A percentile compares a stretch with the other conserved stretches of the same genome.
Conservation (phyloP, 1,140 invertebrate species). For the Drosophila melanica region DNA sequence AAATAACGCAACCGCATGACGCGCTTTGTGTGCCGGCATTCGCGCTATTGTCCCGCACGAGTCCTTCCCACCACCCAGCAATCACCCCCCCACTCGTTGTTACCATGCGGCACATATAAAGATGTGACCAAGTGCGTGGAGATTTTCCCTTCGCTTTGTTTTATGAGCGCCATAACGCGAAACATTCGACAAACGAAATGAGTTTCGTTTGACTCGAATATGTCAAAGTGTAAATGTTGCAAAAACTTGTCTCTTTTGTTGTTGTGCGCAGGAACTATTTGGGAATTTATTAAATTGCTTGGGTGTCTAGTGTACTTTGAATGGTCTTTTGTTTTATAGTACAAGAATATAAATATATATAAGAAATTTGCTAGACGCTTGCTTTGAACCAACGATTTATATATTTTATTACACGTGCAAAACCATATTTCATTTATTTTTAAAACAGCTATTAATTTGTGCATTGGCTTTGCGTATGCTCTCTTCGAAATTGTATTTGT, state of each 20-base stretch:
- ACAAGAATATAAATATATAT: too few species aligned
- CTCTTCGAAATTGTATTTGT: too few species aligned
- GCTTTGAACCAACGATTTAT: too few species aligned
- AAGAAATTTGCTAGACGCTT: too few species aligned
- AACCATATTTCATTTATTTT: too few species aligned
- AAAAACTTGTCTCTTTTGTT: constrained; percentile 11
- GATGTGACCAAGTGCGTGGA: constrained; percentile 19
- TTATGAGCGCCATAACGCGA: constrained; percentile 52
- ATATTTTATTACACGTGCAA: too few species aligned
- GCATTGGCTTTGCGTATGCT: too few species aligned
- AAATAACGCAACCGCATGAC: constrained; percentile 54
- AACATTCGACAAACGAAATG: constrained; percentile 44
- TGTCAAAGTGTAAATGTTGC: constrained; percentile 67
- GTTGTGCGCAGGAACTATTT: not conserved
- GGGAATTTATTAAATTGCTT: not conserved
- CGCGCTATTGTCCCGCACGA: not conserved
- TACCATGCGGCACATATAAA: constrained; percentile 6
- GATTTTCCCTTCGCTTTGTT: constrained; percentile 26
- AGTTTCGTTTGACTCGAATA: constrained; percentile 48
- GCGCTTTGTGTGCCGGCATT: constrained; percentile 24
- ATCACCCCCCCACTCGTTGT: constrained; percentile 10
- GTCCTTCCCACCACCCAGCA: not conserved
- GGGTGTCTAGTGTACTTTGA: not conserved
- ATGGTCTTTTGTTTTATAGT: too few species aligned
- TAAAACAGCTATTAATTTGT: too few species aligned